Evolutionary conservation across 2,888 invertebrate species (phyloP).

Genomic region (Caenorhabditis wallacei): DNA sequence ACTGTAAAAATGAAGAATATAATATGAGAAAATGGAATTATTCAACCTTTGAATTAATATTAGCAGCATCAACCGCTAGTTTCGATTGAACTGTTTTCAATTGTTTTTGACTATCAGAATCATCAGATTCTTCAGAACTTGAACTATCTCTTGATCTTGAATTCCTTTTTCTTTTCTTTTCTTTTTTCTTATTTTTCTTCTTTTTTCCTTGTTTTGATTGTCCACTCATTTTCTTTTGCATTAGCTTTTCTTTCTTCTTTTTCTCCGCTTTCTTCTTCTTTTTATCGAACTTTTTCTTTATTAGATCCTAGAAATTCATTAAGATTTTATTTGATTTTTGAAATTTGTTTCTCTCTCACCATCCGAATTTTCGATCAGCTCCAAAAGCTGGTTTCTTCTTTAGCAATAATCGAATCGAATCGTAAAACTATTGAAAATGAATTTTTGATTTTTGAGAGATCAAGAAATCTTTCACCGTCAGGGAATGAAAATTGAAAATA

Average conservation of each 20-base stretch:
- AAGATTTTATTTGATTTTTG: not conserved
- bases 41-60: conserved; percentile 33
- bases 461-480: not conserved
- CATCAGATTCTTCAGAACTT: conserved; percentile 24
- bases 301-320: conserved; percentile 28
- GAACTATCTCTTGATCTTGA: conserved; percentile 31
- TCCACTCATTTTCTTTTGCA: not conserved
- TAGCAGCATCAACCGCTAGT: conserved; percentile 39
- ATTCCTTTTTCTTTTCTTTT: conserved; percentile 21
- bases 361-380: conserved; percentile 13
- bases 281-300: conserved; percentile 55
- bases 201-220: conserved; percentile 17
- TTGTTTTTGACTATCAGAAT: conserved; percentile 28
- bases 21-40: not conserved
- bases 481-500: not conserved
- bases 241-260: conserved; percentile 18
- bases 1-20: conserved; percentile 23
- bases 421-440: not conserved
- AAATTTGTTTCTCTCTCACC: not conserved
- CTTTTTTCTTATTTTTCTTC: conserved; percentile 39
- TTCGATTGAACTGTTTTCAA: conserved; percentile 29
- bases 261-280: conserved; percentile 44
- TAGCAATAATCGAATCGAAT: conserved; percentile 1
- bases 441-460: conserved; percentile 1
- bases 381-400: conserved; percentile 23